phyloP scores from a whole-genome alignment of 2,113 vertebrate species.

The Nesogale talazaci region DNA sequence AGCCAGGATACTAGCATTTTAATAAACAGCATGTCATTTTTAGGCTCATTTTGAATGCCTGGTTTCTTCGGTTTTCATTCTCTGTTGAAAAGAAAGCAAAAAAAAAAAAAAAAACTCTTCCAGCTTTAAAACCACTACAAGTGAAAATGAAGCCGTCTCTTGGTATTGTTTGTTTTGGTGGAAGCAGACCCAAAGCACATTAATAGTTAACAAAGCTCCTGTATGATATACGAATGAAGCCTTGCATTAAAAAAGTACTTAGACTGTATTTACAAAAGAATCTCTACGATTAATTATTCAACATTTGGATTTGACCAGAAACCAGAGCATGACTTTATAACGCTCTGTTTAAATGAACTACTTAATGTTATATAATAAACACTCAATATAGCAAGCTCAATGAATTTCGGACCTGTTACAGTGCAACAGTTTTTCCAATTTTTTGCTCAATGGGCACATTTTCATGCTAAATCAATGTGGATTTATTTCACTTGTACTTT shows the following conservation, averaged over 20 bases:
- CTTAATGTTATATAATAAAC: slow-evolving; percentile 75
- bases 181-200: slow-evolving; percentile 61
- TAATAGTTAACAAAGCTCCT: slow-evolving; percentile 77
- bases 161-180: slow-evolving; percentile 46
- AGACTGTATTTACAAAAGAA: slow-evolving; percentile 72
- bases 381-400: slow-evolving; percentile 57
- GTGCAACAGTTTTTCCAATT: slow-evolving; percentile 65
- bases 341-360: slow-evolving; percentile 81
- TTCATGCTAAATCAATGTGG: slow-evolving; percentile 71
- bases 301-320: slow-evolving; percentile 80
- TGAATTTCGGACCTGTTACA: slow-evolving; percentile 70
- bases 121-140: slow-evolving; percentile 20
- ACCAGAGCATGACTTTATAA: slow-evolving; percentile 74
- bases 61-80: slow-evolving; percentile 8
- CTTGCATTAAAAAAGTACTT: slow-evolving; percentile 70
- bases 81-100: slow-evolving; percentile 48
- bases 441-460: slow-evolving; percentile 80
- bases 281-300: slow-evolving; percentile 68
- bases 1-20: slow-evolving; percentile 15
- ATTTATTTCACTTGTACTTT: slow-evolving; percentile 76
- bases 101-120: slow-evolving; percentile 55
- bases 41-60: neutral
- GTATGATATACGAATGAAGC: slow-evolving; percentile 62
- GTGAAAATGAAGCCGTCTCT: slow-evolving; percentile 48
- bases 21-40: slow-evolving; percentile 39